Evolutionary conservation across 2,888 invertebrate species (phyloP).

Genomic region (Marasmarcha lunaedactyla): DNA sequence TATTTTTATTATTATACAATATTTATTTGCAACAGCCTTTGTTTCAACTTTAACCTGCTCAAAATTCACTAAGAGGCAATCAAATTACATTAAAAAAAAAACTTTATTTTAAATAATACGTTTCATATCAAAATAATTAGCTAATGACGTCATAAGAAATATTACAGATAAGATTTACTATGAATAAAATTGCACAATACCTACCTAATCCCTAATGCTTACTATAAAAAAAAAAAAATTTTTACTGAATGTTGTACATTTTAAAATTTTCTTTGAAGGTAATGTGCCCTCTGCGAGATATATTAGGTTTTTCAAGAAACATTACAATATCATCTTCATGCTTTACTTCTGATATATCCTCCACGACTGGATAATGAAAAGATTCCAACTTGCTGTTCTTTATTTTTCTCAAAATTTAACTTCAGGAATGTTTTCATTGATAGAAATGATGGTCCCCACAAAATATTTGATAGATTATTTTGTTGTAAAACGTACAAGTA

Average conservation of each 20-base stretch:
- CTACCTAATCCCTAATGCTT: too few species aligned
- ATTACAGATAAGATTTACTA: too few species aligned
- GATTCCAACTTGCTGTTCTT: slow-evolving; percentile 6
- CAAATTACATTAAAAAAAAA: too few species aligned
- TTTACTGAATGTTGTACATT: slow-evolving; percentile 6
- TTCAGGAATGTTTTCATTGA: slow-evolving; percentile 4
- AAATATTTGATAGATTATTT: slow-evolving; percentile 4
- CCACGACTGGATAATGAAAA: slow-evolving; percentile 8
- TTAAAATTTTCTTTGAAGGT: slow-evolving; percentile 6
- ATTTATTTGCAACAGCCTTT: too few species aligned
- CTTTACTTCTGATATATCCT: slow-evolving; percentile 6
- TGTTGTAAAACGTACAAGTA: slow-evolving; percentile 9
- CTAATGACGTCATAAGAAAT: too few species aligned
- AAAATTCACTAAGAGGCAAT: too few species aligned
- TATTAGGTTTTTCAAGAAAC: slow-evolving; percentile 3
- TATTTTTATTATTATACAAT: too few species aligned
- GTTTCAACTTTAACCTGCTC: too few species aligned
- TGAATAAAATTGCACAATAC: too few species aligned
- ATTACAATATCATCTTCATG: slow-evolving; percentile 4
- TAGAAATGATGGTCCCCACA: slow-evolving; percentile 7
- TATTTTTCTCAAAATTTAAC: slow-evolving; percentile 6
- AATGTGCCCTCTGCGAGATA: slow-evolving; percentile 5
- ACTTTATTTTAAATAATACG: too few species aligned
- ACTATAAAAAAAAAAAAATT: too few species aligned
- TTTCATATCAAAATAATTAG: too few species aligned